Percentiles rank a stretch among this genome's conserved stretches.
Evolutionary conservation across 2,888 invertebrate species (phyloP).

Genomic region (Machimus rusticus): DNA sequence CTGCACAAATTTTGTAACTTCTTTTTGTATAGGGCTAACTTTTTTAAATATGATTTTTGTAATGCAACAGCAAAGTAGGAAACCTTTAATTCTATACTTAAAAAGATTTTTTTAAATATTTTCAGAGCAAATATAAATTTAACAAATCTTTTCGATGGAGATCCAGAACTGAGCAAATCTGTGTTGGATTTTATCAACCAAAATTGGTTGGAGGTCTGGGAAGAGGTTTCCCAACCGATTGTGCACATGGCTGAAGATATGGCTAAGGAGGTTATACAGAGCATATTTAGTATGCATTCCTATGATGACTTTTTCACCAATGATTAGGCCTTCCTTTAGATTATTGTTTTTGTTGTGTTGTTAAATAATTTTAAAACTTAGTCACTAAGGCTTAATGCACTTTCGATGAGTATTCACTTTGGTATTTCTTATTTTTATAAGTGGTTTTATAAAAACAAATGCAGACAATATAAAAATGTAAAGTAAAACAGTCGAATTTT

Average conservation of each 20-base stretch:
- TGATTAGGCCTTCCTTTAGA: background rate
- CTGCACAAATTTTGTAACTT: too few species aligned
- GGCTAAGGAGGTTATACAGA: slow-evolving; percentile 52
- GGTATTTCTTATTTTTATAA: background rate
- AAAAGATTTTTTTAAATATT: background rate
- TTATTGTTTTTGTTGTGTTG: background rate
- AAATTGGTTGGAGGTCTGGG: slow-evolving; percentile 64
- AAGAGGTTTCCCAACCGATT: slow-evolving; percentile 56
- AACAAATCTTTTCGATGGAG: slow-evolving; percentile 19
- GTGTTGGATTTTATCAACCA: slow-evolving; percentile 49
- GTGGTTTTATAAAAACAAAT: background rate
- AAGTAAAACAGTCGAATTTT: background rate
- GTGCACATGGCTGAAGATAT: slow-evolving; percentile 50
- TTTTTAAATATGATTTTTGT: too few species aligned
- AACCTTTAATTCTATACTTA: background rate
- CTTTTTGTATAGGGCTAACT: background rate
- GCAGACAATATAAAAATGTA: background rate
- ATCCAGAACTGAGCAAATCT: background rate
- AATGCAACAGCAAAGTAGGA: background rate
- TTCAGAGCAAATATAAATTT: slow-evolving; percentile 3
- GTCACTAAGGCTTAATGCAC: background rate
- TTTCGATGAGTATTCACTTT: background rate
- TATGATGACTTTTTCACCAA: background rate
- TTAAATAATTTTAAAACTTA: background rate
- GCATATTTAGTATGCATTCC: slow-evolving; percentile 51